Evolutionary conservation across 2,888 invertebrate species (phyloP), one percentile per base, ranked within the genome.

Genomic region (Hyppa rectilinea): DNA sequence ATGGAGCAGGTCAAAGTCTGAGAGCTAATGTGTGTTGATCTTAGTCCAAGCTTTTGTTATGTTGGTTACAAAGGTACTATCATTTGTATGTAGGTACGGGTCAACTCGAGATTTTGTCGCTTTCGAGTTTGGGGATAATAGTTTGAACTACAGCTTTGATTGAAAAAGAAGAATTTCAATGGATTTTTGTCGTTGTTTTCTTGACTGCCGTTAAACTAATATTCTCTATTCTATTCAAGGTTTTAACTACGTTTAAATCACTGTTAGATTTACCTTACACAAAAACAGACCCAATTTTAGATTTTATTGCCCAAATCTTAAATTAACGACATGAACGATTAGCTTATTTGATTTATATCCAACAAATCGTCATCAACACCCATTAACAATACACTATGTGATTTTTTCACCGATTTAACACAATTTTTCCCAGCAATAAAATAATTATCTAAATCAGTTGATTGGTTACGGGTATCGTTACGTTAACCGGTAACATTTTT

Each of bases 11-110:
- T 91, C 91, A 90, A 89, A 90, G 92, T 90, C 92, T 92, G 91
- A 93, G 89, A 93, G 93, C 93, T 91, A 93, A 94, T 93, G 91
- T 94, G 91, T 93, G 93, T 93, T 92, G 90, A 92, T 93, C 94
- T 93, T 92, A 89, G 89, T 88, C 88, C 78, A 83, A 82, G 89
- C 87, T 87, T 90, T 89, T 90, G 91, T 91, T 88, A 88, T 88
- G 87, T 83, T 80, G 80, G 74, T 75, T 77, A 85, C 84, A 79
- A 72, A 52, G 64, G 58, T 73, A 68, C 60, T 91, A 93, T 91
- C 74, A 87, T 43, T 73, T 72, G 75, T 60, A 26, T 36, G 26
- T 60, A 26, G 34, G 26, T 29, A 10, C 0, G 40, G 17, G 7
- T 45, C 0, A 1, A 43, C 31, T 31, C 29, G 63, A 31, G 14